Evolutionary conservation across 2,113 vertebrate genomes (phyloP).

Genomic region (Phylloscopus trochiloides): DNA sequence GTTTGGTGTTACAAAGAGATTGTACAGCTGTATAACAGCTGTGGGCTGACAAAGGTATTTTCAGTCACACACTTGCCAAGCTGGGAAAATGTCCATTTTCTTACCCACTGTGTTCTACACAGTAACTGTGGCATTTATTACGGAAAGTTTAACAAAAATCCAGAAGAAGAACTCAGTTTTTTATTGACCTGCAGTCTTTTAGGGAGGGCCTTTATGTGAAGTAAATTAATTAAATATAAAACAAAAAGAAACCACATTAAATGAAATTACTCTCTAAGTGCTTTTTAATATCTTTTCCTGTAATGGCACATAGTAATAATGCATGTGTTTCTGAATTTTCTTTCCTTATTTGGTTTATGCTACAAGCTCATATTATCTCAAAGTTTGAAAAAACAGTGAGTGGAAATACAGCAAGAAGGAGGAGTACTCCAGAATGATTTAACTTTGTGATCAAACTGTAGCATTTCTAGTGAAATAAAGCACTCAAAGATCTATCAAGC

Average conservation of each 20-base stretch:
- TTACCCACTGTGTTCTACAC: neutral
- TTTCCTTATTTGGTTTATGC: neutral
- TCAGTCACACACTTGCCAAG: neutral
- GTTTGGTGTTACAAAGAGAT: neutral
- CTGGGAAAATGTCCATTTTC: neutral
- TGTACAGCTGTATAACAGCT: neutral
- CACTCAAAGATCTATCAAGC: neutral
- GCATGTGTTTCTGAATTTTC: neutral
- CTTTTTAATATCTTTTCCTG: neutral
- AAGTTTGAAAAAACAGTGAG: neutral
- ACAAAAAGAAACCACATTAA: neutral
- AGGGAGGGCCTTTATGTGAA: neutral
- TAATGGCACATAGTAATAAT: neutral
- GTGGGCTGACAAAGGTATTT: neutral
- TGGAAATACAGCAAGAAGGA: neutral
- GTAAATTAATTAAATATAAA: neutral
- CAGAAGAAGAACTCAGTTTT: neutral
- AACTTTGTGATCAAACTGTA: neutral
- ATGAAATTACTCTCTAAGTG: neutral
- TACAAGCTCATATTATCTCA: neutral
- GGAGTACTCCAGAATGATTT: neutral
- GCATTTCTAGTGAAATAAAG: neutral
- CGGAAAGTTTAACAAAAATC: neutral
- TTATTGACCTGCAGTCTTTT: neutral
- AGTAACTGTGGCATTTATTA: neutral